Evolutionary conservation across 2,888 invertebrate species (phyloP).

Genomic region (Nomada ruficornis): DNA sequence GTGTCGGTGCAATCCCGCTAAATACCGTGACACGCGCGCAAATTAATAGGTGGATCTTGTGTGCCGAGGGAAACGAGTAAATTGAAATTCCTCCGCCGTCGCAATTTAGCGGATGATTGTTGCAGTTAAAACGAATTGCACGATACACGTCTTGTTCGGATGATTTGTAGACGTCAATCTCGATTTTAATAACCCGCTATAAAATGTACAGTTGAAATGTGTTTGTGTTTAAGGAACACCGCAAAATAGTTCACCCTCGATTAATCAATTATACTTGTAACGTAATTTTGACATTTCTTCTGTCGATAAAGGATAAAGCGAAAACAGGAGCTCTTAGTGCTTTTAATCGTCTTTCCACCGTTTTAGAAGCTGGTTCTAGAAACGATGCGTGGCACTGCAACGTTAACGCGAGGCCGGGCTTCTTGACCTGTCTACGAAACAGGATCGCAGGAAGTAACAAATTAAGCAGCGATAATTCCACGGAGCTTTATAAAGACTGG

Average conservation of each 20-base stretch:
- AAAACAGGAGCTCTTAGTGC: not conserved
- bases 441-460: constrained; percentile 20
- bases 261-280: not conserved
- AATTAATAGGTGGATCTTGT: constrained; percentile 75
- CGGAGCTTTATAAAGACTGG: constrained; percentile 26
- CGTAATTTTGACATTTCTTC: too few relatives aligned
- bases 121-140: not conserved
- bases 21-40: constrained; percentile 70
- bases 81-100: constrained; percentile 66
- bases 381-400: not conserved
- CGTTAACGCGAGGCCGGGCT: too few relatives aligned
- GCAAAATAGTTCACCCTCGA: not conserved
- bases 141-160: not conserved
- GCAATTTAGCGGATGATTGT: not conserved
- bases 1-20: constrained; percentile 64
- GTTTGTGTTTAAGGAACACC: not conserved
- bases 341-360: not conserved
- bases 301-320: too few relatives aligned
- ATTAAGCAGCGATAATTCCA: constrained; percentile 38
- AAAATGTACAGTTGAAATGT: too few relatives aligned
- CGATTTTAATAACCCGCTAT: not conserved
- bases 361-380: not conserved
- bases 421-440: too few relatives aligned
- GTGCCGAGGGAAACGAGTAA: constrained; percentile 68
- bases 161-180: not conserved